A percentile compares a stretch with the other conserved stretches of the same genome.
These are phyloP conservation scores for Mesoclemmys tuberculata DNA, from an alignment of 2,113 vertebrate species.

Conservation along the genomic window DNA sequence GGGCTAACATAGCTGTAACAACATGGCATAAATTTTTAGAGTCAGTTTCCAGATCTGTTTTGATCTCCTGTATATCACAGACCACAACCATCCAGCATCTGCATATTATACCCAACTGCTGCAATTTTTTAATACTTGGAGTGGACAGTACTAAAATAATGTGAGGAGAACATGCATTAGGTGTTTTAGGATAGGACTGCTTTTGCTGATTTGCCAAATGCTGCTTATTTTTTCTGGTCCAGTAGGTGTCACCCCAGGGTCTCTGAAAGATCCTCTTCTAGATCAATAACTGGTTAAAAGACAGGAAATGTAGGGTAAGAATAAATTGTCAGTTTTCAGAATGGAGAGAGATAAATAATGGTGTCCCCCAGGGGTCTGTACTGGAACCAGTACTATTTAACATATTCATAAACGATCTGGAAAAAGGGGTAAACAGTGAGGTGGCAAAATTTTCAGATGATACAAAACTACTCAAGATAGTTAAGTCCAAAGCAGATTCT, in stretches of 20 bases:
- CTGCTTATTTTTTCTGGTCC: constrained; percentile 13
- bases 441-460: too few species aligned
- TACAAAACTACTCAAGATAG: too few species aligned
- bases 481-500: too few species aligned
- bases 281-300: background rate
- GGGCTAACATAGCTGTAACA: background rate
- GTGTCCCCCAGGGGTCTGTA: too few species aligned
- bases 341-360: too few species aligned
- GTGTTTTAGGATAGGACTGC: background rate
- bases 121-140: background rate
- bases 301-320: too few species aligned
- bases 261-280: constrained; percentile 32
- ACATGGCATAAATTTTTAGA: background rate
- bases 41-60: background rate
- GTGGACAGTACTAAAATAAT: background rate
- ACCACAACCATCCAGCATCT: background rate
- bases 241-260: constrained; percentile 74
- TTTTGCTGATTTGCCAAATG: background rate
- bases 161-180: background rate
- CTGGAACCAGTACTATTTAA: too few species aligned
- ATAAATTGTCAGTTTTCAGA: too few species aligned
- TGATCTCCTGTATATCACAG: background rate
- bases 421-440: too few species aligned
- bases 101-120: background rate
- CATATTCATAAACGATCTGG: too few species aligned